These are phyloP conservation scores for Drosophila quadrilineata DNA, from an alignment of 1,140 invertebrate species.

Conservation along the genomic window DNA sequence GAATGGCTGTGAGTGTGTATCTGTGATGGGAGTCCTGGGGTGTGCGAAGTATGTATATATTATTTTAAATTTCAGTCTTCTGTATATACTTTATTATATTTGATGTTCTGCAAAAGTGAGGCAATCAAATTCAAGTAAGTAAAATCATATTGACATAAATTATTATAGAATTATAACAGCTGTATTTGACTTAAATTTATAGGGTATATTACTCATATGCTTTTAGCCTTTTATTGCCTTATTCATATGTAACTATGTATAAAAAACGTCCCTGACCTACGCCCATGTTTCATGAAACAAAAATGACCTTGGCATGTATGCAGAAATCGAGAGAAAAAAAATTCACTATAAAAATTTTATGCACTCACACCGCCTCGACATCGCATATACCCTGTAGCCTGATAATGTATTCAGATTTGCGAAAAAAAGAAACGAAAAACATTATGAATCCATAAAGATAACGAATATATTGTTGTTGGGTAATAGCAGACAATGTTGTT, in stretches of 20 bases:
- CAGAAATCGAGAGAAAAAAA: too few relatives aligned
- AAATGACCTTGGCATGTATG: slow-evolving; percentile 17
- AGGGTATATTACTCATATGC: background rate
- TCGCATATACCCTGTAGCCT: slow-evolving; percentile 4
- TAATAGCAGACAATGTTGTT: too few relatives aligned
- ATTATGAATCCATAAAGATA: slow-evolving; percentile 7
- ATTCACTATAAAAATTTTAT: background rate
- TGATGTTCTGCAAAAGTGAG: slow-evolving; percentile 15
- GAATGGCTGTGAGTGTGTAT: slow-evolving; percentile 1
- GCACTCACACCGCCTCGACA: background rate
- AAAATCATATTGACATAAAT: background rate
- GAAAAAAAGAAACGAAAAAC: too few relatives aligned
- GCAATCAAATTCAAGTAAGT: background rate
- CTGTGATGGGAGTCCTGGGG: too few relatives aligned
- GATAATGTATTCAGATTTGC: background rate
- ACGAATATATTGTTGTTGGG: background rate
- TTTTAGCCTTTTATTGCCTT: slow-evolving; percentile 9
- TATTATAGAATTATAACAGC: background rate
- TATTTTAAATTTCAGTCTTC: slow-evolving; percentile 62
- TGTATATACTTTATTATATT: slow-evolving; percentile 26
- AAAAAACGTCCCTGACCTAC: slow-evolving; percentile 27
- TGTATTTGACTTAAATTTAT: background rate
- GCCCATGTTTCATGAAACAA: slow-evolving; percentile 4
- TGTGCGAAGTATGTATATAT: slow-evolving; percentile 6
- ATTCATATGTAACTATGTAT: too few relatives aligned